These are phyloP conservation scores for Rhimphoctona megacephalus DNA, from an alignment of 2,888 invertebrate genomes.

Conservation along the genomic window DNA sequence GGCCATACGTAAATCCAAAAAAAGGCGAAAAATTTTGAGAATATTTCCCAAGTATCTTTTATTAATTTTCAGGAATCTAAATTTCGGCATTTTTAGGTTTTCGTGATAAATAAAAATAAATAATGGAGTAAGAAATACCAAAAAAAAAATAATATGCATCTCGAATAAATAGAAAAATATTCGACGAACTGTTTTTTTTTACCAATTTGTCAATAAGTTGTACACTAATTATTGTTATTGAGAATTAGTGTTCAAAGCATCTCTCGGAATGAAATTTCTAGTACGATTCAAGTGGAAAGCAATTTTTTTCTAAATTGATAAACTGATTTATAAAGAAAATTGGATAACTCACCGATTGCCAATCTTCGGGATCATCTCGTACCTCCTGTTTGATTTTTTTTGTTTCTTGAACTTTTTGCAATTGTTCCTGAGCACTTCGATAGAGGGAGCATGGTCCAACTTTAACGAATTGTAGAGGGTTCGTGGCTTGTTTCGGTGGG, in stretches of 20 bases:
- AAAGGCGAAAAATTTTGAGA: too few species aligned
- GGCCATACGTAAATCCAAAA: too few species aligned
- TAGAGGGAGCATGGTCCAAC: slow-evolving; percentile 95
- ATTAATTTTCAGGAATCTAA: too few species aligned
- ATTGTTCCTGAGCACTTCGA: slow-evolving; percentile 93
- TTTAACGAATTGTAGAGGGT: slow-evolving; percentile 95
- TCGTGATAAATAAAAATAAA: neutral
- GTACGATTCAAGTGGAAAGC: neutral
- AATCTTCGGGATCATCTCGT: slow-evolving; percentile 94
- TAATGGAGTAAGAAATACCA: neutral
- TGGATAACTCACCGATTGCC: slow-evolving; percentile 92
- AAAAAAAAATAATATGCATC: neutral
- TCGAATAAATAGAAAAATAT: neutral
- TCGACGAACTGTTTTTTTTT: neutral
- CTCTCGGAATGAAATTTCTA: neutral
- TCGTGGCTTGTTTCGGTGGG: slow-evolving; percentile 93
- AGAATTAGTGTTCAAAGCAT: neutral
- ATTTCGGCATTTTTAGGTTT: too few species aligned
- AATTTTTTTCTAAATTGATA: too few species aligned
- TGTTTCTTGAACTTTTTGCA: slow-evolving; percentile 93
- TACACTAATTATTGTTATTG: neutral
- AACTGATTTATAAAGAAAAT: neutral
- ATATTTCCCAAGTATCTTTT: too few species aligned
- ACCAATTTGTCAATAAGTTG: neutral
- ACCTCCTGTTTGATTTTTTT: slow-evolving; percentile 93